Evolutionary conservation across 2,113 vertebrate species (phyloP).

Genomic region (Uria lomvia): DNA sequence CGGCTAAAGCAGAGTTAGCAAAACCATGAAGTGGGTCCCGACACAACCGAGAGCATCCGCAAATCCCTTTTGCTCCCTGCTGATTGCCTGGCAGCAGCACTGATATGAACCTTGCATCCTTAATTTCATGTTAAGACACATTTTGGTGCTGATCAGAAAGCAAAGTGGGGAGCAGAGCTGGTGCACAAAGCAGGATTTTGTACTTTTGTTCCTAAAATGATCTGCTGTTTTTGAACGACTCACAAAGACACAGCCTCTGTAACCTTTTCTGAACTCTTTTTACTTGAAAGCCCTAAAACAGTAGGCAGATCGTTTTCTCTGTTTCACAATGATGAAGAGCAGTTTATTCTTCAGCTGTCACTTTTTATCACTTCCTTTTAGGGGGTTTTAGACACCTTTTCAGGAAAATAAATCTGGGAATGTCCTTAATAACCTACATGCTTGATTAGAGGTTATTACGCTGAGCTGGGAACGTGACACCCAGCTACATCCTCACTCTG

Average conservation of each 20-base stretch:
- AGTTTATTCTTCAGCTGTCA: background rate
- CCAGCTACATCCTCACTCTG: background rate
- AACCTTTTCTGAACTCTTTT: background rate
- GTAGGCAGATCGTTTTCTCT: background rate
- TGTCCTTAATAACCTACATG: background rate
- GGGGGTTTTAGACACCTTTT: background rate
- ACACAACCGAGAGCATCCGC: background rate
- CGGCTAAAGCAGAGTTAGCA: background rate
- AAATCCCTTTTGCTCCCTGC: background rate
- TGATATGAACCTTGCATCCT: background rate
- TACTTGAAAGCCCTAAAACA: background rate
- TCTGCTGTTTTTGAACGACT: background rate
- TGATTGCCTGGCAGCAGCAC: rapidly evolving
- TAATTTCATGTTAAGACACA: background rate
- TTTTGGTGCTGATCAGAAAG: background rate
- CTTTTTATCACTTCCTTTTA: background rate
- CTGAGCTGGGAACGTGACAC: background rate
- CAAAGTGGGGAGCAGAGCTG: background rate
- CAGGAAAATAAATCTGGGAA: background rate
- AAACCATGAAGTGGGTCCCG: background rate
- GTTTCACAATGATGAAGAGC: background rate
- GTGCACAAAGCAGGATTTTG: background rate
- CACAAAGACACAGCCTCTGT: background rate
- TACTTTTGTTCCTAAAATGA: background rate
- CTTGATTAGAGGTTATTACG: background rate